A percentile compares a stretch with the other conserved stretches of the same genome.
Conservation (phyloP, 1,140 invertebrate genomes). For the Probaryconus sp. region DNA sequence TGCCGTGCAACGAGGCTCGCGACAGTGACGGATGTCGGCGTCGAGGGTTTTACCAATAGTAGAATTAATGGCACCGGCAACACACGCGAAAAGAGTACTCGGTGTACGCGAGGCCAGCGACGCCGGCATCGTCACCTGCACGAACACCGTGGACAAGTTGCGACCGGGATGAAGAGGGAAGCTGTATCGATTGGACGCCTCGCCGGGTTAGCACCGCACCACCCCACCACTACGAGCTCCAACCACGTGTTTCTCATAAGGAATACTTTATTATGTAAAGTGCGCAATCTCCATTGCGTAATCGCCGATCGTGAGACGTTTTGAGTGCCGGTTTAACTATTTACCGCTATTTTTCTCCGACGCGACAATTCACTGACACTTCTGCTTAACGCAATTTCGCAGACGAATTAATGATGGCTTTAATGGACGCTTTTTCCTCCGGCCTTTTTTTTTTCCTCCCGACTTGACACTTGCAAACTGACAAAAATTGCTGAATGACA, state of each 20-base stretch:
- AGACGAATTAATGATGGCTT: too few species aligned
- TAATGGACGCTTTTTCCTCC: too few species aligned
- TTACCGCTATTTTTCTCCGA: too few species aligned
- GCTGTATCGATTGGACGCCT: slow-evolving; percentile 50
- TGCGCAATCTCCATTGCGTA: slow-evolving; percentile 9
- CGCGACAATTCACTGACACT: too few species aligned
- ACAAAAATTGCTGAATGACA: too few species aligned
- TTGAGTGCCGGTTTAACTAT: too few species aligned
- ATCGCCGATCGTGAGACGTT: too few species aligned
- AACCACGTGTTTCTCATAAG: slow-evolving; percentile 41
- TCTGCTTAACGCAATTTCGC: too few species aligned
- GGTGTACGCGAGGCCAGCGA: slow-evolving; percentile 11
- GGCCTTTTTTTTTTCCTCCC: too few species aligned
- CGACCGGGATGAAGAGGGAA: slow-evolving; percentile 31
- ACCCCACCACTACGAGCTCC: neutral
- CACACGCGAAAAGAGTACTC: slow-evolving; percentile 31
- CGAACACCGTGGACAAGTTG: slow-evolving; percentile 37
- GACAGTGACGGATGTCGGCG: slow-evolving; percentile 24
- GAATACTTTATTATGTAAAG: slow-evolving; percentile 1
- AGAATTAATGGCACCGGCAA: slow-evolving; percentile 35
- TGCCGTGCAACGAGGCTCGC: slow-evolving; percentile 9
- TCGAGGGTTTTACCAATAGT: slow-evolving; percentile 4
- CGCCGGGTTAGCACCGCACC: slow-evolving; percentile 17
- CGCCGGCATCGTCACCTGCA: slow-evolving; percentile 30
- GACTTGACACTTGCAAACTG: too few species aligned